phyloP scores from a whole-genome alignment of 2,797 vertebrate genomes.

The Limosa lapponica region DNA sequence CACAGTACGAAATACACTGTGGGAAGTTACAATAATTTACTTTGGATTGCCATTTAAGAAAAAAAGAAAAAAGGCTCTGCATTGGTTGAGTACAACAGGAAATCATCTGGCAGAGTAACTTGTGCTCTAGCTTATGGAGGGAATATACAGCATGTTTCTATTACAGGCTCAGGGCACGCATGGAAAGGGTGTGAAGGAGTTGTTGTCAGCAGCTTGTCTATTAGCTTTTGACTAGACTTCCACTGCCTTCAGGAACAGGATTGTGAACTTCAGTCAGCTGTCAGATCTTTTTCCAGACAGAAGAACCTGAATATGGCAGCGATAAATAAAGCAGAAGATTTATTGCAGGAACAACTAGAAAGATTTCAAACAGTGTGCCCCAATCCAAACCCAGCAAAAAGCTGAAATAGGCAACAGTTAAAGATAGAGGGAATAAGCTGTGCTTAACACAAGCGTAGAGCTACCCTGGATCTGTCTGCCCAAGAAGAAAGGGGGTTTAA shows the following conservation, averaged over 20 bases:
- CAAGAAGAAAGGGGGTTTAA: not conserved
- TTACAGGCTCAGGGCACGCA: not conserved
- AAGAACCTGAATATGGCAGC: not conserved
- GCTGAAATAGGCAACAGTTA: not conserved
- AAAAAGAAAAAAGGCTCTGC: not conserved
- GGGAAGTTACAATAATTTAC: not conserved
- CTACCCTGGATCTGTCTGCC: not conserved
- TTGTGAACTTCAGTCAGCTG: constrained; percentile 14
- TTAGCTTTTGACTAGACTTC: constrained; percentile 30
- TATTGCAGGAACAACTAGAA: not conserved
- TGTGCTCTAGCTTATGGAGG: not conserved
- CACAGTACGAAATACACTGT: not conserved
- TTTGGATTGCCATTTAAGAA: not conserved
- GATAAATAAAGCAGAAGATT: constrained; percentile 39
- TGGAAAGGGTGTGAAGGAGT: constrained; percentile 18
- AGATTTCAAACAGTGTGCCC: not conserved
- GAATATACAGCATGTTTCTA: constrained; percentile 16
- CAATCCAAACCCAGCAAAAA: not conserved
- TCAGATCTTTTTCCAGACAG: constrained; percentile 24
- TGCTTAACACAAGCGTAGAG: not conserved
- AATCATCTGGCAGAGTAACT: constrained; percentile 29
- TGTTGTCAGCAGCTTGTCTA: constrained; percentile 59
- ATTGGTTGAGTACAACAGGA: not conserved
- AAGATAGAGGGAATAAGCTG: not conserved
- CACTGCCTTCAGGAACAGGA: constrained; percentile 1